These are phyloP conservation scores for Percina caprodes DNA, from an alignment of 2,113 vertebrate species.

Conservation along the genomic window DNA sequence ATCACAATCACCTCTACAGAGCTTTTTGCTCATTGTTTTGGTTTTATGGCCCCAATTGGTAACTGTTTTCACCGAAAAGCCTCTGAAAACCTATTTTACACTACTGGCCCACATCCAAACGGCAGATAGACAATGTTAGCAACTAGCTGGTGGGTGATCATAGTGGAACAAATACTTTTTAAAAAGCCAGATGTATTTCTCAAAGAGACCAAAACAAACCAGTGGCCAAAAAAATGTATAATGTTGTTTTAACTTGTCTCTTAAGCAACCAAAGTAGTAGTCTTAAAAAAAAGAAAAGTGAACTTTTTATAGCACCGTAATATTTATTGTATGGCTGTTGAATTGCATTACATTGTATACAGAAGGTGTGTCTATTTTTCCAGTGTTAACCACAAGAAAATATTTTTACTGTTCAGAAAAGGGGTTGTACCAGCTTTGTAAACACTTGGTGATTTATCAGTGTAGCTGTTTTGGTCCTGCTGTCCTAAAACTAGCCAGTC, in stretches of 20 bases:
- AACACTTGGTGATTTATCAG: not conserved
- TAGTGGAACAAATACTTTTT: not conserved
- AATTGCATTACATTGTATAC: not conserved
- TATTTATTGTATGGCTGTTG: not conserved
- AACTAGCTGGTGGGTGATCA: not conserved
- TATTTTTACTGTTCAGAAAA: not conserved
- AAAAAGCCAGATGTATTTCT: not conserved
- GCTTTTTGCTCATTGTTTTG: slow-evolving; percentile 4
- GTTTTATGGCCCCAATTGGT: not conserved
- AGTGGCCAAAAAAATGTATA: not conserved
- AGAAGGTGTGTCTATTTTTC: not conserved
- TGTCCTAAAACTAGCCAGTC: slow-evolving; percentile 55
- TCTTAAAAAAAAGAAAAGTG: not conserved
- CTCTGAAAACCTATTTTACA: not conserved
- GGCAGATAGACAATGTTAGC: not conserved
- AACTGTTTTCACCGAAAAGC: not conserved
- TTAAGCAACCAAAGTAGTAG: not conserved
- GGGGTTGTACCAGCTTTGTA: slow-evolving; percentile 2
- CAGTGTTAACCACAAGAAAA: not conserved
- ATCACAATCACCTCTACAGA: not conserved
- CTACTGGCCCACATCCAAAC: not conserved
- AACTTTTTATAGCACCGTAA: not conserved
- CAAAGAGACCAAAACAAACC: not conserved
- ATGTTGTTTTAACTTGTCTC: not conserved
- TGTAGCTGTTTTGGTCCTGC: slow-evolving; percentile 23